Evolutionary conservation across 2,797 vertebrate genomes (phyloP), one percentile per base, ranked within the genome.

Genomic region (Arctocebus calabarensis): DNA sequence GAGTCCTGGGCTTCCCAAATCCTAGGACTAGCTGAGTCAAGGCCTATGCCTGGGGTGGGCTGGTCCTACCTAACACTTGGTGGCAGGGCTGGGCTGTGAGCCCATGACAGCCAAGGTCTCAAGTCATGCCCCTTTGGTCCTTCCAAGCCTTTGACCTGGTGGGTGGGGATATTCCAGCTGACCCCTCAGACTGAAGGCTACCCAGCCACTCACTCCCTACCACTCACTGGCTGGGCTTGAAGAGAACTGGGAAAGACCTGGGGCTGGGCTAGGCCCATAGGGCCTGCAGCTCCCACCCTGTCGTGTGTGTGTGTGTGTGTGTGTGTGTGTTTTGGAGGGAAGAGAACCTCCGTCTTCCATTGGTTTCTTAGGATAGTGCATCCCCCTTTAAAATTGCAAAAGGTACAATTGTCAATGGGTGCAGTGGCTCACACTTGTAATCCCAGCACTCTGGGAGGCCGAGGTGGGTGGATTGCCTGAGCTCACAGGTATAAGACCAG

Each of bases 231-330:
- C 57, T 34, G n/a, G 74, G 66, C 59, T 64, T 55, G 22, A 78
- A 37, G 64, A 70, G 55, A 16, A 6, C 79, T 79, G 23, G 43
- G 59, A n/a, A 10, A n/a, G 37, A 61, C 25, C 40, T 85, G 70
- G 62, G 37, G 17, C 81, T 57, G 7, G 32, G 16, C 12, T 43
- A n/a, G 55, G 25, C 23, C 34, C 70, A 84, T 0, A 16, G 62
- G 22, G 32, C 78, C 20, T 43, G 11, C 16, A 12, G 32, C 23
- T 48, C 61, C 43, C 7, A 19, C 3, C 14, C 34, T 22, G 1
- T 79, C 7, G 19, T 5, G 3, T 75, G 43, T 11, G 0, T 29
- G 0, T 71, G 0, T 29, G 0, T 71, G 45, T 48, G 22, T 7
- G 3, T 75, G 43, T 11, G 22, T 7, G 3, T 75, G 37, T 11